Percentiles rank a stretch among this genome's conserved stretches.
Conservation (phyloP, 2,113 vertebrate species). For the Brachyhypopomus gauderio region DNA sequence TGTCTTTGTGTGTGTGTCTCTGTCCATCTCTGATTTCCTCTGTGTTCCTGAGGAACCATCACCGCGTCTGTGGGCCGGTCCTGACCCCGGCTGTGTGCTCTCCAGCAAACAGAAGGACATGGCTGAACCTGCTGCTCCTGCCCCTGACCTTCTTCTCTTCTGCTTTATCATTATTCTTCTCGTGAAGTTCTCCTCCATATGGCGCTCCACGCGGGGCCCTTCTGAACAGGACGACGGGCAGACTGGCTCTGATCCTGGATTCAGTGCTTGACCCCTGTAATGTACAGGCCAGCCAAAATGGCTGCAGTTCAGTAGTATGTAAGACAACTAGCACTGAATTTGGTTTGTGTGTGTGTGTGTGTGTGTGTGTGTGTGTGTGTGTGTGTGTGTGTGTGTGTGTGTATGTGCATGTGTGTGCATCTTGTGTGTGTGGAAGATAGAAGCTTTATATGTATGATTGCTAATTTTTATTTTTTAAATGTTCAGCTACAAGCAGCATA, state of each 20-base stretch:
- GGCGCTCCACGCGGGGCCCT: background rate
- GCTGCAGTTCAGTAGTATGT: background rate
- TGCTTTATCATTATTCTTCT: slow-evolving; percentile 5
- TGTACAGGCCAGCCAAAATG: background rate
- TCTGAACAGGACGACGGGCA: background rate
- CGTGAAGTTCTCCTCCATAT: slow-evolving; percentile 9
- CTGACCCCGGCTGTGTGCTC: too few species aligned
- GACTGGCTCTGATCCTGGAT: background rate
- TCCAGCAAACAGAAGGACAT: background rate
- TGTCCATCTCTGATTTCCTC: too few species aligned
- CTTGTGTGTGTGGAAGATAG: background rate
- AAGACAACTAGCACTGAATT: background rate
- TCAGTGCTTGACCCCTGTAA: background rate
- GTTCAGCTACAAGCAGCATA: too few species aligned
- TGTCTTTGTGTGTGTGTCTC: background rate
- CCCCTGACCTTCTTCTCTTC: too few species aligned
- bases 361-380: slow-evolving; percentile 20
- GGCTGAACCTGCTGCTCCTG: background rate
- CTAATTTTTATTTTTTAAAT: too few species aligned
- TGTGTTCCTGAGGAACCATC: too few species aligned
- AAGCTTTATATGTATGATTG: too few species aligned
- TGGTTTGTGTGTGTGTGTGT: background rate
- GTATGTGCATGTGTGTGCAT: background rate
- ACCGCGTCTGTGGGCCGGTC: too few species aligned
- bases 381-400: slow-evolving; percentile 9